Evolutionary conservation across 2,888 invertebrate genomes (phyloP).

Genomic region (Apodemia duryi): DNA sequence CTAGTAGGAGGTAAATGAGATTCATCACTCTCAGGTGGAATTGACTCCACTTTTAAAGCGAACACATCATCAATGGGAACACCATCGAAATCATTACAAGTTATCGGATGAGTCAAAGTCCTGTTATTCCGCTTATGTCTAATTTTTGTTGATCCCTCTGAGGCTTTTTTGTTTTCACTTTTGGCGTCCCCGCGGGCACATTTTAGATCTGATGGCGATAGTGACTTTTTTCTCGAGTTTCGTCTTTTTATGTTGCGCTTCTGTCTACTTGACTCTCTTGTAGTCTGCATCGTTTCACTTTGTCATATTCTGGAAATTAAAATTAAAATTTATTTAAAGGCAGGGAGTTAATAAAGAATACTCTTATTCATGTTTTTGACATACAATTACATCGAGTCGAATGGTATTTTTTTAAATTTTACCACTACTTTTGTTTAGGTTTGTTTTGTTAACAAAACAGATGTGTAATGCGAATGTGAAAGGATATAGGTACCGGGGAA

Average conservation of each 20-base stretch:
- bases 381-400: too few species aligned
- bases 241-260: conserved; percentile 70
- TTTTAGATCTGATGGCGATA: conserved; percentile 71
- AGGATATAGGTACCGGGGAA: too few species aligned
- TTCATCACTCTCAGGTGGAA: conserved; percentile 66
- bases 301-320: conserved; percentile 55
- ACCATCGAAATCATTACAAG: conserved; percentile 48
- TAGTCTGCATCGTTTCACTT: conserved; percentile 68
- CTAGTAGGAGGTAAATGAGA: conserved; percentile 70
- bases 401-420: too few species aligned
- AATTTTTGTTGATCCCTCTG: conserved; percentile 71
- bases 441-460: too few species aligned
- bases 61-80: conserved; percentile 51
- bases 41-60: conserved; percentile 49
- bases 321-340: background rate
- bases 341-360: too few species aligned
- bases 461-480: too few species aligned
- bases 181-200: conserved; percentile 54
- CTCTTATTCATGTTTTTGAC: background rate
- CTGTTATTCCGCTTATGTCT: conserved; percentile 73
- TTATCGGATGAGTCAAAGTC: conserved; percentile 72
- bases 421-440: too few species aligned
- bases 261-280: conserved; percentile 68
- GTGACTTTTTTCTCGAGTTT: conserved; percentile 72
- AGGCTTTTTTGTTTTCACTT: conserved; percentile 63